Percentiles rank a stretch among this genome's conserved stretches.
phyloP scores from a whole-genome alignment of 2,888 invertebrate genomes.

The Clusia tigrina region DNA sequence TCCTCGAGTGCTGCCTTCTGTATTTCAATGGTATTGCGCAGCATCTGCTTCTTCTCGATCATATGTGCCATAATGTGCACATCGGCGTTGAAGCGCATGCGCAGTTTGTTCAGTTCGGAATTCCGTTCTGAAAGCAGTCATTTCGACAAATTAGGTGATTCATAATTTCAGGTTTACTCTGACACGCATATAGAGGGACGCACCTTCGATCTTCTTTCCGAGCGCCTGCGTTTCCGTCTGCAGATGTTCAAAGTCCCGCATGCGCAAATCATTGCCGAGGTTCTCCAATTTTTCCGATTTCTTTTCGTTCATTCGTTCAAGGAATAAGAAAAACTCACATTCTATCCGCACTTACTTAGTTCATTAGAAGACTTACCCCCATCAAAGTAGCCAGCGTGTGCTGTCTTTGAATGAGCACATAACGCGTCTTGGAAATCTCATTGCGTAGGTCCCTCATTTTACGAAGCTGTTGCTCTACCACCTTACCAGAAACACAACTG shows the following conservation, averaged over 20 bases:
- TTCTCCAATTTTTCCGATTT: slow-evolving; percentile 48
- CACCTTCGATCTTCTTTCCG: slow-evolving; percentile 59
- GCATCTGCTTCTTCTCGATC: slow-evolving; percentile 49
- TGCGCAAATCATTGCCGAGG: slow-evolving; percentile 49
- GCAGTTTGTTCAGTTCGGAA: slow-evolving; percentile 46
- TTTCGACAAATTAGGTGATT: too few species aligned
- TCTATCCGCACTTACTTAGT: too few species aligned
- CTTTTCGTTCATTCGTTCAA: slow-evolving; percentile 34
- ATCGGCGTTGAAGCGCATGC: slow-evolving; percentile 44
- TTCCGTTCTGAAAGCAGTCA: slow-evolving; percentile 47
- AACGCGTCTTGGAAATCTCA: slow-evolving; percentile 49
- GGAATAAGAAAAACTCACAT: neutral
- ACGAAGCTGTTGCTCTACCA: slow-evolving; percentile 34
- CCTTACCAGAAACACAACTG: slow-evolving; percentile 34
- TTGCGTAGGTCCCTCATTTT: slow-evolving; percentile 42
- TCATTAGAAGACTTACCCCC: slow-evolving; percentile 43
- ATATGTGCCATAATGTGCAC: slow-evolving; percentile 52
- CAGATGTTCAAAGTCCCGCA: slow-evolving; percentile 49
- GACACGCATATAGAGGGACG: neutral
- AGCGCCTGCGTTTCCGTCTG: slow-evolving; percentile 52
- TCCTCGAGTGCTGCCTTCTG: slow-evolving; percentile 18
- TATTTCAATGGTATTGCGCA: slow-evolving; percentile 31
- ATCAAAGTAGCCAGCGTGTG: slow-evolving; percentile 41
- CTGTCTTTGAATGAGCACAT: slow-evolving; percentile 46
- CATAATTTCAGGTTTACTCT: neutral